phyloP scores from a whole-genome alignment of 2,888 invertebrate genomes.

The Cyclophora albipunctata region DNA sequence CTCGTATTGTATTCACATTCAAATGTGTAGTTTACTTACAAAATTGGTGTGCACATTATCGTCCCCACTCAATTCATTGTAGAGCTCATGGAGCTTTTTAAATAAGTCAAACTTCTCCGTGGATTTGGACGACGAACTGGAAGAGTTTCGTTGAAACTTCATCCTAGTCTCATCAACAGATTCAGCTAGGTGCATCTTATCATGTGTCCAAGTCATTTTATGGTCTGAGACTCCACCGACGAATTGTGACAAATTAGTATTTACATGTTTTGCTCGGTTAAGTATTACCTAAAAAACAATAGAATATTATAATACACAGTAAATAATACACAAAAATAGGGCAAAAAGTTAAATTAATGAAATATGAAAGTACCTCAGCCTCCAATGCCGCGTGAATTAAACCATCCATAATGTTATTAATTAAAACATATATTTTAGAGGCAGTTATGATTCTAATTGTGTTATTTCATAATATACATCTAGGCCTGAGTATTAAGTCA shows the following conservation, averaged over 20 bases:
- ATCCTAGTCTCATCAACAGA: conserved; percentile 67
- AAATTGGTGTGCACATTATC: conserved; percentile 60
- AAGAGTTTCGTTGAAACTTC: conserved; percentile 63
- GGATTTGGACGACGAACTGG: conserved; percentile 48
- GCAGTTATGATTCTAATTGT: conserved; percentile 54
- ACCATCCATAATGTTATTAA: conserved; percentile 75
- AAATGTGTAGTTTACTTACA: conserved; percentile 43
- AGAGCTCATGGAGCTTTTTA: conserved; percentile 69
- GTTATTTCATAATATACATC: conserved; percentile 64
- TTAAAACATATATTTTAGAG: conserved; percentile 61
- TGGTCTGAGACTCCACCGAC: conserved; percentile 67
- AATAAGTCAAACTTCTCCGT: conserved; percentile 68
- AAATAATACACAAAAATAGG: conserved; percentile 11
- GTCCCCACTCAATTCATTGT: conserved; percentile 65
- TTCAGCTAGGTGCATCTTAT: conserved; percentile 68
- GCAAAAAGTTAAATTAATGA: conserved; percentile 36
- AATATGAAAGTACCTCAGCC: conserved; percentile 67
- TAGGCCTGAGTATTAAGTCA: conserved; percentile 71
- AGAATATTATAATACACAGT: neutral
- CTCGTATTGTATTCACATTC: conserved; percentile 2
- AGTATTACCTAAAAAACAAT: conserved; percentile 57
- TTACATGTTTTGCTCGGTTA: conserved; percentile 70
- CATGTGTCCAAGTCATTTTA: conserved; percentile 74
- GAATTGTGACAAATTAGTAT: conserved; percentile 61
- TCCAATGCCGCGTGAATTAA: conserved; percentile 76